Base-by-base conservation (phyloP, 2,113 vertebrate species). In the Emydura subglobosa region DNA sequence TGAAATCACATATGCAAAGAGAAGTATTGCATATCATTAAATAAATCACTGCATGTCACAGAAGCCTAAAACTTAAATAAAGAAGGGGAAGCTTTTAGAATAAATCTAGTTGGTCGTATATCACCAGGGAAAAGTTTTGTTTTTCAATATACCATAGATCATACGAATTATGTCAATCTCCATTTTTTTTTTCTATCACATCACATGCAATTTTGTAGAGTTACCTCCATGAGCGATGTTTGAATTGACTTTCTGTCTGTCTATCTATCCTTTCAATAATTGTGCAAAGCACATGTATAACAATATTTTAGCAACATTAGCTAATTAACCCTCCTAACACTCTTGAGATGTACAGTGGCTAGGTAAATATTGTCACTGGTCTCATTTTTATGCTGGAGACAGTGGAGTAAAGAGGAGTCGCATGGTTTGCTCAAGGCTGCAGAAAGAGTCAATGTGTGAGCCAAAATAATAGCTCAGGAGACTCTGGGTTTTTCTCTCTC, bases 1-100 rank as follows among this genome's bases (percentile, higher is more conserved):
- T 97, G 96, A 96, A 97, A 97, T 97, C 97, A 97, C 95, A 97
- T 97, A 97, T 96, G 95, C 81, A 91, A 96, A 97, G 90, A 94
- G 92, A 97, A 97, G 79, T 86, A 94, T 68, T 87, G 84, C 1
- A 27, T 89, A 89, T 94, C 93, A 96, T 97, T 97, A 97, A 97
- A 96, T 95, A 96, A 97, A 97, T 97, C 94, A 95, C 78, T 90
- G 90, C 25, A 84, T 92, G 81, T 91, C 95, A 90, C 85, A 89
- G 93, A 90, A 90, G 54, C 24, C 91, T 94, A 87, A 94, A 96
- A 95, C 54, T 92, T 97, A 91, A 97, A 90, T 96, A 96, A 97
- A 94, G 87, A 53, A 59, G 91, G 16, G 54, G 82, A 91, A 74
- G 42, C 94, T 96, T 97, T 91, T 83, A 86, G 55, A 82, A 87